Base-by-base conservation (phyloP, 2,797 vertebrate genomes). In the Anguilla obscura region DNA sequence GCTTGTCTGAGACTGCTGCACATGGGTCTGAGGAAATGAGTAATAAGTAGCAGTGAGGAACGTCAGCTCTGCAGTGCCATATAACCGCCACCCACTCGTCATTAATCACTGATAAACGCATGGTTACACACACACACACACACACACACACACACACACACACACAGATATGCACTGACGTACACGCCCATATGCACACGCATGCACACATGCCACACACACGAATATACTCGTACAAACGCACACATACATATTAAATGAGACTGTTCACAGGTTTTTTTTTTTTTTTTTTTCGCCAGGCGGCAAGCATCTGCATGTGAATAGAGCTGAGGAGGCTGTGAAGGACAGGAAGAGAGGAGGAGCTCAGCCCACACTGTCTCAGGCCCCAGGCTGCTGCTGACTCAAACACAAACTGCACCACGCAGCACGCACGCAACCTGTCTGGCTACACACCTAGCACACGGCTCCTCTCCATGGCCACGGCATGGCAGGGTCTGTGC, bases 11-110 rank as follows among this genome's bases (percentile, higher is more conserved):
- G 66, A 79, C 84, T 85, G 87, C 50, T 66, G 85, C 84, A 79
- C 84, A 60, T 56, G 50, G 54, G 58, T 79, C 95, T 96, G 92
- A 96, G 96, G 96, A 96, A 96, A 95, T 97, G 95, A 96, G 95
- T 96, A 96, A 96, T 96, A 96, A 95, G 95, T 93, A 95, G 94
- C 94, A 96, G 93, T 95, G 95, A 95, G 96, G 95, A 96, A 95
- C 95, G 94, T 95, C 96, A 96, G 96, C 95, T 96, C 94, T 94
- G 95, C 96, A 94, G 93, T 95, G 94, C 95, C 95, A 95, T 95
- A 95, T 93, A 95, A 94, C 93, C 95, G 92, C 94, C 96, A 93
- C 96, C 96, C 95, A 96, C 96, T 95, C 94, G 93, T 92, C 95
- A 89, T 96, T 96, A 96, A 95, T 96, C 96, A 96, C 94, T 92